Percentiles rank a stretch among this genome's conserved stretches.
phyloP scores from a whole-genome alignment of 2,888 invertebrate genomes.

The Platycnemis pennipes region DNA sequence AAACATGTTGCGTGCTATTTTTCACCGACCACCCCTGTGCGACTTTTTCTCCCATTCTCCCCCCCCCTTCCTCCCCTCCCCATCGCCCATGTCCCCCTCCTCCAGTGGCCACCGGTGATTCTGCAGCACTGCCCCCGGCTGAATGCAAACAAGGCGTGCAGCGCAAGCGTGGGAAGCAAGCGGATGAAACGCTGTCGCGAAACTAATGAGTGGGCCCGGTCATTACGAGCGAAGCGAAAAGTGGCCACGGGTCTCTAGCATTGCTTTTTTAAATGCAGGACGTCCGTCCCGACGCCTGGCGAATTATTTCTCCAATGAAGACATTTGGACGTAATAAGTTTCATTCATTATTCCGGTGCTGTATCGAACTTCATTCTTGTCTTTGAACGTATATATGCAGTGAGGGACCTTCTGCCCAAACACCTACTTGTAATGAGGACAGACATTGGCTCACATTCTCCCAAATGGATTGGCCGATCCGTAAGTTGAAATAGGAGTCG shows the following conservation, averaged over 20 bases:
- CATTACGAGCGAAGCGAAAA: background rate
- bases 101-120: too few species aligned
- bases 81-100: background rate
- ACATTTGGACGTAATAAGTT: too few species aligned
- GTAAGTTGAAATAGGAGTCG: too few species aligned
- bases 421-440: too few species aligned
- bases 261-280: background rate
- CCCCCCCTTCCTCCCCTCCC: background rate
- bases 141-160: background rate
- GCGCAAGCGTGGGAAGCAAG: background rate
- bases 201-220: background rate
- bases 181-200: background rate
- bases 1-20: conserved; percentile 34
- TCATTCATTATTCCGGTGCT: too few species aligned
- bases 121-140: background rate
- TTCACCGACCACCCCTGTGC: background rate
- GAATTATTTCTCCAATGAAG: background rate
- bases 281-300: background rate
- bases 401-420: too few species aligned
- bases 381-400: too few species aligned
- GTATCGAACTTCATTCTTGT: too few species aligned
- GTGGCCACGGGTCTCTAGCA: background rate
- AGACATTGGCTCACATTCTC: too few species aligned
- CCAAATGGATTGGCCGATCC: too few species aligned
- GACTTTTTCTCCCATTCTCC: background rate